These are phyloP conservation scores for Vulpes vulpes DNA, from an alignment of 2,113 vertebrate genomes.

Conservation along the genomic window DNA sequence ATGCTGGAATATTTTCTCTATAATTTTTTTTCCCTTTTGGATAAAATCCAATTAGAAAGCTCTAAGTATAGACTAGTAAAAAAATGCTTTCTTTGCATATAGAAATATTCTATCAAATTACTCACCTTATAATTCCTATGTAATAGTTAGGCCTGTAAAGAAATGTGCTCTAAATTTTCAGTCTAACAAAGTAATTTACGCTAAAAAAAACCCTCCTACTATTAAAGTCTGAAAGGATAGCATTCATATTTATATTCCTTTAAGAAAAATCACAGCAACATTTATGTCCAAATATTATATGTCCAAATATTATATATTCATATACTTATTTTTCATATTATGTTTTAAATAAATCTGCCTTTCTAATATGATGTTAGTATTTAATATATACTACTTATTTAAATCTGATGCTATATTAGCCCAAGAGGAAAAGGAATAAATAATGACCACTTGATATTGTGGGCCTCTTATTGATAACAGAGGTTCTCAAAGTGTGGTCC, in stretches of 20 bases:
- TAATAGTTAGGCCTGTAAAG: background rate
- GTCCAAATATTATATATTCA: background rate
- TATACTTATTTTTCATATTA: background rate
- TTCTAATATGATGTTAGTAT: background rate
- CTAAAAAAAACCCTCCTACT: background rate
- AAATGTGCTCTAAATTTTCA: background rate
- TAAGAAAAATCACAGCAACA: background rate
- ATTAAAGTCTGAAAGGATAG: background rate
- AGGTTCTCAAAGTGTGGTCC: background rate
- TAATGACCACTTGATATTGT: background rate
- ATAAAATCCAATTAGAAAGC: slow-evolving; percentile 35
- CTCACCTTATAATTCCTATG: background rate
- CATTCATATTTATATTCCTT: slow-evolving; percentile 15
- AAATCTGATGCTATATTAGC: slow-evolving; percentile 31
- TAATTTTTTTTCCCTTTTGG: background rate
- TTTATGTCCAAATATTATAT: background rate
- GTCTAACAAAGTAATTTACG: slow-evolving; percentile 10
- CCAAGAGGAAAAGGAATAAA: background rate
- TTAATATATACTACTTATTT: background rate
- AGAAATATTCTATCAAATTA: background rate
- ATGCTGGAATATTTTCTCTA: background rate
- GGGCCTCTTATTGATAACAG: background rate
- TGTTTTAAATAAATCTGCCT: background rate
- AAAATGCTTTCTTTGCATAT: background rate
- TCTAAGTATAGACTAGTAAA: background rate